Percentiles rank a stretch among this genome's conserved stretches.
Conservation (phyloP, 1,140 invertebrate species). For the Euglossa dilemma region DNA sequence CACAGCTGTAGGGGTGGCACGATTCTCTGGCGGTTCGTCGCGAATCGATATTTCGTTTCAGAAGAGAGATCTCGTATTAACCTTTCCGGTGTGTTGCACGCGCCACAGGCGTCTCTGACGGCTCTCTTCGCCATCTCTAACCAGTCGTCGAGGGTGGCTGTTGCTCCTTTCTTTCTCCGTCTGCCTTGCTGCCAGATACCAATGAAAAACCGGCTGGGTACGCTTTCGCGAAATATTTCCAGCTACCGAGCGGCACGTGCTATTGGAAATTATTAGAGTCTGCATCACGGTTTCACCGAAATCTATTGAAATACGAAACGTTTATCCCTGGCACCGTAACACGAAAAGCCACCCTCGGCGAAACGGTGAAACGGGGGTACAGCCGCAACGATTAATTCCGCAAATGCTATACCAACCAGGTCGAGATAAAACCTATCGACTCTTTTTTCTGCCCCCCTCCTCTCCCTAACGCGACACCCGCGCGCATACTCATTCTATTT, state of each 20-base stretch:
- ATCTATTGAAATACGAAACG: background rate
- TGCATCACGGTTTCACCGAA: background rate
- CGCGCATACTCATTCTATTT: constrained; percentile 25
- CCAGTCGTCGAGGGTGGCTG: constrained; percentile 24
- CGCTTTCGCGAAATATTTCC: background rate
- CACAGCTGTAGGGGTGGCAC: constrained; percentile 38
- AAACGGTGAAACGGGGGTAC: background rate
- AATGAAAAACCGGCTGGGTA: background rate
- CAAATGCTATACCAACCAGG: constrained; percentile 12
- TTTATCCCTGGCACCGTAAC: background rate
- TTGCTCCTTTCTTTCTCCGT: constrained; percentile 44
- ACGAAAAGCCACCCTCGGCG: background rate
- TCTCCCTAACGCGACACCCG: background rate
- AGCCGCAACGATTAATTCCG: constrained; percentile 23
- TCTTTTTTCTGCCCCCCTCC: background rate
- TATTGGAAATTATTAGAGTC: background rate
- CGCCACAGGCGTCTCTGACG: constrained; percentile 19
- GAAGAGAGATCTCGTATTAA: constrained; percentile 46
- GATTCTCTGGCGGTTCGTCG: constrained; percentile 13
- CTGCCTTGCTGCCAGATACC: background rate
- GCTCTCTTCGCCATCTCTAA: constrained; percentile 35
- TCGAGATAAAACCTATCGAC: constrained; percentile 36
- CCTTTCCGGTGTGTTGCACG: constrained; percentile 23
- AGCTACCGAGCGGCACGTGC: background rate
- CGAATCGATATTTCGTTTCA: constrained; percentile 46